Conservation (phyloP, 2,797 vertebrate genomes). For the Tamandua tetradactyla region DNA sequence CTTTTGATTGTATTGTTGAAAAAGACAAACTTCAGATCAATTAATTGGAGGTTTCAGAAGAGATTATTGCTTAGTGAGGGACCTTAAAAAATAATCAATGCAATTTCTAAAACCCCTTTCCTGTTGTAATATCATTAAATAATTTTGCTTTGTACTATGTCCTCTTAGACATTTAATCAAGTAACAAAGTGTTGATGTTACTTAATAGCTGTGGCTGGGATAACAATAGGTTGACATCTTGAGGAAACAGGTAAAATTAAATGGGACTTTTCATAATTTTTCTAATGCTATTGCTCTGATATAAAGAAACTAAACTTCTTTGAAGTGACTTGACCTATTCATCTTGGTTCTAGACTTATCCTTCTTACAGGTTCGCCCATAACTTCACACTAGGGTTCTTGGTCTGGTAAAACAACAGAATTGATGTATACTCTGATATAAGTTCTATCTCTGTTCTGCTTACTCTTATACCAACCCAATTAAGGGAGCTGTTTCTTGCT, state of each 20-base stretch:
- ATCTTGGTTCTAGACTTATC: background rate
- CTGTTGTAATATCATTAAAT: constrained; percentile 19
- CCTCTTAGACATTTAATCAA: background rate
- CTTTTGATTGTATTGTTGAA: background rate
- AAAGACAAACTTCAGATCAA: constrained; percentile 10
- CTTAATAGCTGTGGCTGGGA: background rate
- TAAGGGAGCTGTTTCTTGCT: background rate
- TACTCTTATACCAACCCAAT: background rate
- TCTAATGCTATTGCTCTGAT: background rate
- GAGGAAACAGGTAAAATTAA: background rate
- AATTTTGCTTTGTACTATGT: background rate
- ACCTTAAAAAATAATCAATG: constrained; percentile 38
- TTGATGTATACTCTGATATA: background rate
- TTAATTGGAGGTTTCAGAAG: constrained; percentile 16
- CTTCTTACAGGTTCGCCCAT: background rate
- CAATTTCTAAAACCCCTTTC: background rate
- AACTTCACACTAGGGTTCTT: background rate
- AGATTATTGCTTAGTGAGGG: constrained; percentile 43
- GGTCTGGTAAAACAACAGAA: background rate
- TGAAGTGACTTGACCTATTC: background rate
- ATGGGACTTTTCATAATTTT: background rate
- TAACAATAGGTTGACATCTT: background rate
- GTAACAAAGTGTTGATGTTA: background rate
- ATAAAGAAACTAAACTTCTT: background rate
- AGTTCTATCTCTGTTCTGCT: background rate